Conservation (phyloP, 2,797 vertebrate genomes). For the Morus bassanus region DNA sequence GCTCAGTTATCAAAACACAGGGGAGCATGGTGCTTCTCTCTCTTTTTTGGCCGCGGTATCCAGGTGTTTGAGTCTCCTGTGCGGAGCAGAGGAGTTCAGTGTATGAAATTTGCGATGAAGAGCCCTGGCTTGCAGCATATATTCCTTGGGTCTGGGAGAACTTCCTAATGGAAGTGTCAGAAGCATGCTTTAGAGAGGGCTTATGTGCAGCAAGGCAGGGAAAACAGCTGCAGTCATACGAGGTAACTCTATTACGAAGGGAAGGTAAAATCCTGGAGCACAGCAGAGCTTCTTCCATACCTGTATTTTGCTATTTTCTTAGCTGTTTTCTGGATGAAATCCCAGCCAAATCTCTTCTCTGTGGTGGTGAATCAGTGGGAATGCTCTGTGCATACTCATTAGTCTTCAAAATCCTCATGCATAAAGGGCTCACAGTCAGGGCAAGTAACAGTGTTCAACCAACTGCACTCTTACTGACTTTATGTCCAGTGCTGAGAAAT, state of each 20-base stretch:
- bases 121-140: not conserved
- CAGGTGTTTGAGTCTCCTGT: not conserved
- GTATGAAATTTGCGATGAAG: not conserved
- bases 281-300: not conserved
- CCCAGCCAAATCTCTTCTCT: not conserved
- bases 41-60: not conserved
- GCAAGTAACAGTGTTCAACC: not conserved
- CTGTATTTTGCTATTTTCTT: conserved; percentile 16
- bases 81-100: not conserved
- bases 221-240: accelerated
- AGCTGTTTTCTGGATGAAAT: not conserved
- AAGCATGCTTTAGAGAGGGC: not conserved
- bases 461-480: not conserved
- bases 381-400: conserved; percentile 41
- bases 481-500: not conserved
- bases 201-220: not conserved
- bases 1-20: not conserved
- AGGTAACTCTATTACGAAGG: not conserved
- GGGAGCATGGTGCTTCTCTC: not conserved
- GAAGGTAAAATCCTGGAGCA: not conserved
- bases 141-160: not conserved
- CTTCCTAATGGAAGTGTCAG: not conserved
- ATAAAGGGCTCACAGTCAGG: conserved; percentile 22
- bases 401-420: conserved; percentile 10
- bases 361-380: conserved; percentile 15